Base-by-base conservation (phyloP, 2,888 invertebrate genomes). In the Poecilus cupreus region DNA sequence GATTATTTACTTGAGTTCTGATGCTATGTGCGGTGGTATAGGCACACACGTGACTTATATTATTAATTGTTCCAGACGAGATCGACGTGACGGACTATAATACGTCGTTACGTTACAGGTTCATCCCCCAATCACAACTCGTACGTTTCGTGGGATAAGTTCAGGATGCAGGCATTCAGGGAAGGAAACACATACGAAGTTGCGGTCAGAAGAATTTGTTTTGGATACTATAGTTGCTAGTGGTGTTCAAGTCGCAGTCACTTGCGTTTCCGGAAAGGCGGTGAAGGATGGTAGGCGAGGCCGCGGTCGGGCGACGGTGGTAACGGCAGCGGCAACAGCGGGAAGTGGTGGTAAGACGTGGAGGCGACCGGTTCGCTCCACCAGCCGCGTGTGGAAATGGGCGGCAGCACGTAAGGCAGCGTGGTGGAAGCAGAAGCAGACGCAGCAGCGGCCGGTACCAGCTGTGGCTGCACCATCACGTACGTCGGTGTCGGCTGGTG, bases 211-310 rank as follows among this genome's bases (percentile, higher is more conserved):
- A 68, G n/a, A 32, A 37, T 16, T 32, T 37, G 64, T 68, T 68
- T 60, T 60, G 26, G 60, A 13, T 13, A 11, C 24, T 24, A 10
- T n/a, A 11, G 24, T 60, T 11, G 22, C 46, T 72, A 22, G 24
- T 24, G 72, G 72, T 46, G 72, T 72, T 72, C 46, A 22, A n/a
- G 46, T 46, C 72, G 26, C 60, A 26, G 60, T 51, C 88, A 89
- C 88, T 89, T 89, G 83, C 88, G 88, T 85, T 88, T 89, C 70
- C 88, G 85, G 83, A 87, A 88, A 51, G 87, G 87, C 72, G 87
- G 86, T 74, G 87, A 86, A 72, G 87, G 87, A 83, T 87, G 79
- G 37, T 81, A 75, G 32, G 32, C 49, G 54, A 80, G 57, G 54
- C 60, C 51, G 81, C 49, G 81, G 68, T 60, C 32, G 79, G 77